Percentiles rank a stretch among this genome's conserved stretches.
These are phyloP conservation scores for Tuta absoluta DNA, from an alignment of 2,888 invertebrate genomes.

Conservation along the genomic window DNA sequence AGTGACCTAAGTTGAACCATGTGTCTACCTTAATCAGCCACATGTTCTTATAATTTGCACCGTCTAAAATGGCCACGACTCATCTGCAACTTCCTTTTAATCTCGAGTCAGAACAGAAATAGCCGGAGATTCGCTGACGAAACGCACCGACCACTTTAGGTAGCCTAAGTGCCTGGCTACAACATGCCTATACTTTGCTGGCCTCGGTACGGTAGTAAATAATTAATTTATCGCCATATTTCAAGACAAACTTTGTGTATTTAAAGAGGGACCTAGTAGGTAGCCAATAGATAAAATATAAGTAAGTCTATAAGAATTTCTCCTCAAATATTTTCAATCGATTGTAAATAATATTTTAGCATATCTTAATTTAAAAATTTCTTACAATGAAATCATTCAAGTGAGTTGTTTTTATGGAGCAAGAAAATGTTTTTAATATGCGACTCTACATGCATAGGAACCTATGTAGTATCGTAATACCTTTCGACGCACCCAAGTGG, in stretches of 20 bases:
- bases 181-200: constrained; percentile 4
- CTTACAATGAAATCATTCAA: no score
- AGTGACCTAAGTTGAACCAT: background rate
- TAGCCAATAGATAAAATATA: no score
- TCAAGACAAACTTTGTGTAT: background rate
- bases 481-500: no score
- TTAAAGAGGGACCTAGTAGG: background rate
- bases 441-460: no score
- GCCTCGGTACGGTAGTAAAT: background rate
- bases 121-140: constrained; percentile 15
- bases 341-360: no score
- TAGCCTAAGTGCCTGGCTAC: constrained; percentile 19
- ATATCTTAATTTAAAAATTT: no score
- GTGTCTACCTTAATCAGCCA: background rate
- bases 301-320: no score
- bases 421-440: no score
- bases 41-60: constrained; percentile 1
- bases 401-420: no score
- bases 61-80: constrained; percentile 9
- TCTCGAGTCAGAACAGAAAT: constrained; percentile 14
- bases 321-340: no score
- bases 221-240: background rate
- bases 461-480: no score
- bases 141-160: constrained; percentile 17
- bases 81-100: constrained; percentile 24